phyloP scores from a whole-genome alignment of 2,113 vertebrate genomes.

The Megaceryle torquata region DNA sequence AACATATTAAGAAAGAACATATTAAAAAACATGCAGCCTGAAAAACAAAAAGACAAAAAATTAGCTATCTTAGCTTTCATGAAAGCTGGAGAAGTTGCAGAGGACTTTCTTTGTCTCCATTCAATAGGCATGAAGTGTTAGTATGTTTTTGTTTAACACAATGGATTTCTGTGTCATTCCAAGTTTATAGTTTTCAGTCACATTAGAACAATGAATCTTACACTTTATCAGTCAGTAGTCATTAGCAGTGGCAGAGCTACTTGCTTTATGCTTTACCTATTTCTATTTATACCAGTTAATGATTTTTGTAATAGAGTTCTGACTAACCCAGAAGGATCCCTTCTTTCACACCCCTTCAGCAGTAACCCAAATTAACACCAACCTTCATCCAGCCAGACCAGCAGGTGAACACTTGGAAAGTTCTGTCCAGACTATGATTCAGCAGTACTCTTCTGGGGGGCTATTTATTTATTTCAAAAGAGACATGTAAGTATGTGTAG shows the following conservation, averaged over 20 bases:
- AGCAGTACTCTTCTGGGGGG: not conserved
- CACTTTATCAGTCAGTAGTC: not conserved
- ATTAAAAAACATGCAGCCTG: too few species aligned
- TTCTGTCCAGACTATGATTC: not conserved
- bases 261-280: not conserved
- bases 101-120: too few species aligned
- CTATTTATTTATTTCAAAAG: not conserved
- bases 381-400: not conserved
- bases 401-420: not conserved
- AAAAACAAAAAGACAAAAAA: too few species aligned
- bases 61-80: too few species aligned
- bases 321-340: not conserved
- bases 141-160: too few species aligned
- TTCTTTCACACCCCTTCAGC: not conserved
- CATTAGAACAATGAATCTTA: not conserved
- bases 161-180: not conserved
- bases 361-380: fast-evolving
- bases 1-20: too few species aligned
- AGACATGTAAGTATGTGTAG: not conserved
- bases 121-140: too few species aligned
- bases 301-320: not conserved
- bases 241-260: not conserved
- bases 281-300: not conserved
- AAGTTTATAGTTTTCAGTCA: not conserved
- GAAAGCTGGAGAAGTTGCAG: too few species aligned